Evolutionary conservation across 2,113 vertebrate species (phyloP).

Genomic region (Cinclus cinclus): DNA sequence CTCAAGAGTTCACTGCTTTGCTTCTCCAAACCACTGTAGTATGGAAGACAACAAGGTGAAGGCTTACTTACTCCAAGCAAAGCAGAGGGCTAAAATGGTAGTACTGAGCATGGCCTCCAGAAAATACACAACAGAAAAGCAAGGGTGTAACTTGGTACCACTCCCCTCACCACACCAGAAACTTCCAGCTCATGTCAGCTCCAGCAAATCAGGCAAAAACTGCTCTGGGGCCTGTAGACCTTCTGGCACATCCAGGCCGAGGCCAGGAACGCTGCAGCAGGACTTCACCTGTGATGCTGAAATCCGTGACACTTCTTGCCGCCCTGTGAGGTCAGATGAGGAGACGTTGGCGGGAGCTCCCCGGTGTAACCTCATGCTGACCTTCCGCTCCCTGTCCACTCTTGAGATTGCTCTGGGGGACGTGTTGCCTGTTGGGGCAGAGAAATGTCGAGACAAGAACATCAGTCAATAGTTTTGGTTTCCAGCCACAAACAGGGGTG

Average conservation of each 20-base stretch:
- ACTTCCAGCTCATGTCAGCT: background rate
- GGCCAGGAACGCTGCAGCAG: fast-evolving
- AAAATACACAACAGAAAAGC: background rate
- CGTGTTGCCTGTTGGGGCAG: constrained; percentile 82
- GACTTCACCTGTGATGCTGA: constrained; percentile 89
- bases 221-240: background rate
- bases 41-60: background rate
- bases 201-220: background rate
- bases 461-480: background rate
- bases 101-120: background rate
- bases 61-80: background rate
- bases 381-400: constrained; percentile 94
- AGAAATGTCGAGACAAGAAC: fast-evolving
- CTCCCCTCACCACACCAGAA: background rate
- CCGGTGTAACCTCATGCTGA: constrained; percentile 95
- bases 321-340: constrained; percentile 93
- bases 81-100: background rate
- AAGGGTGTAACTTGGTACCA: background rate
- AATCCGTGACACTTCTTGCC: constrained; percentile 89
- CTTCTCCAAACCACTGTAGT: background rate
- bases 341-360: constrained; percentile 94
- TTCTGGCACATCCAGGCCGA: background rate
- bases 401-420: constrained; percentile 95
- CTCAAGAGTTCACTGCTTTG: background rate
- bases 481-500: background rate